Percentiles rank a stretch among this genome's conserved stretches.
These are phyloP conservation scores for Leptonema lineaticorne DNA, from an alignment of 1,140 invertebrate species.

Conservation along the genomic window DNA sequence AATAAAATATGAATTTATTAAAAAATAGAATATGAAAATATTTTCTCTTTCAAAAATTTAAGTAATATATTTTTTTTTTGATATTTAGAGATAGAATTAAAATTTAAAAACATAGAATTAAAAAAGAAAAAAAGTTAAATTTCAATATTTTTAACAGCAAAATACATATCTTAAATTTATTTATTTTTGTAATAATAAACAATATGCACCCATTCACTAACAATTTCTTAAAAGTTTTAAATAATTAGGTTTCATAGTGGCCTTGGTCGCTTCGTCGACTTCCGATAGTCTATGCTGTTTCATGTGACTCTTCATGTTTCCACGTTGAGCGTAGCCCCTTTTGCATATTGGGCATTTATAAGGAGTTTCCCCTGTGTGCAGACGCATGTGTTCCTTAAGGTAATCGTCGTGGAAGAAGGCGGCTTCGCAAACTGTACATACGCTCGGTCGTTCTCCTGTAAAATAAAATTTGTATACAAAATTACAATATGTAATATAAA, in stretches of 20 bases:
- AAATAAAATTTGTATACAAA: no score
- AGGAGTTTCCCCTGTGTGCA: conserved; percentile 74
- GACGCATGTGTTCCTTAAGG: conserved; percentile 66
- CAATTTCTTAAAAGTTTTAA: conserved; percentile 47
- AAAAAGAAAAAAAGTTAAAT: no score
- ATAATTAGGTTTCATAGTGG: conserved; percentile 52
- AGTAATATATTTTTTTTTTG: no score
- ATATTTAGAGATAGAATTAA: no score
- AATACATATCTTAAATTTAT: background rate
- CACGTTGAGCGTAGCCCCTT: conserved; percentile 63
- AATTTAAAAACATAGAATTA: no score
- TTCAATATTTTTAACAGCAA: no score
- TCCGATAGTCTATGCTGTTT: conserved; percentile 52
- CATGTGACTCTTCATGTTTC: conserved; percentile 58
- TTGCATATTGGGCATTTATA: conserved; percentile 71
- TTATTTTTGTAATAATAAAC: background rate
- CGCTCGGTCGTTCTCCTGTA: conserved; percentile 51
- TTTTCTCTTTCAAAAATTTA: no score
- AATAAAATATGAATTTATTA: no score
- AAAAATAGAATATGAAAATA: no score
- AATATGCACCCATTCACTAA: conserved; percentile 16
- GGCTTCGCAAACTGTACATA: conserved; percentile 49
- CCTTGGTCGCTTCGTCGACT: conserved; percentile 46
- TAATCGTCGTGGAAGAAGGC: conserved; percentile 54
- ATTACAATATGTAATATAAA: no score